Base-by-base conservation (phyloP, 2,113 vertebrate species). In the Oncorhynchus keta region DNA sequence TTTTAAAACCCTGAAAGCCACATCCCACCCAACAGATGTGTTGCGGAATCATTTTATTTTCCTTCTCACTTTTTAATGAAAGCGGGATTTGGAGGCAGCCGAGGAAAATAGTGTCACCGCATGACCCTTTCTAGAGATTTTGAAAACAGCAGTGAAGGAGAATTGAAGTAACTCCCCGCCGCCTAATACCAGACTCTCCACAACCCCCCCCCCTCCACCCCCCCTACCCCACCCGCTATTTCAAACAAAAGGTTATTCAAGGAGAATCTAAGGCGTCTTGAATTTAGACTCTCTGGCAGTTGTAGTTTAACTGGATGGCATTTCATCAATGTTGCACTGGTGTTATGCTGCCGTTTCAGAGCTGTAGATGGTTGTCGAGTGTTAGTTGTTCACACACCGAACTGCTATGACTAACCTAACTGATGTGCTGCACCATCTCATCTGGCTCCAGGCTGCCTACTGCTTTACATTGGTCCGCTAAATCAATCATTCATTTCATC, bases 291-390 rank as follows among this genome's bases (percentile, higher is more conserved):
- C 77, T 75, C 45, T 24, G 75, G 51, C 76, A 59, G 32, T 32
- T 49, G 55, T 74, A 61, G 76, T 66, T 79, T 30, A 65, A 73
- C 51, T 69, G 51, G 6, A 11, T 39, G 79, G 77, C 70, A 79
- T 89, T 86, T 80, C 83, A 83, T 48, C 39, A 2, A 5, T 13
- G 68, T 86, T 88, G 75, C 87, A 79, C 86, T 83, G 83, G 32
- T 28, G 64, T 5, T 51, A 12, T 51, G 49, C 4, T 73, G 30
- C 68, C 18, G 28, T 73, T 35, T 45, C 32, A 12, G 66, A 28
- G 28, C 16, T 68, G 16, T 51, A 4, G 49, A 51, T 14, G 39
- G 32, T 32, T 16, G 5, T 26, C 30, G 30, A 18, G 11, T 20
- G 2, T 30, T 5, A 13, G 32, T 6, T 68, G 28, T 32, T 39